phyloP scores from a whole-genome alignment of 2,888 invertebrate genomes.

The Lamellibrachia satsuma region DNA sequence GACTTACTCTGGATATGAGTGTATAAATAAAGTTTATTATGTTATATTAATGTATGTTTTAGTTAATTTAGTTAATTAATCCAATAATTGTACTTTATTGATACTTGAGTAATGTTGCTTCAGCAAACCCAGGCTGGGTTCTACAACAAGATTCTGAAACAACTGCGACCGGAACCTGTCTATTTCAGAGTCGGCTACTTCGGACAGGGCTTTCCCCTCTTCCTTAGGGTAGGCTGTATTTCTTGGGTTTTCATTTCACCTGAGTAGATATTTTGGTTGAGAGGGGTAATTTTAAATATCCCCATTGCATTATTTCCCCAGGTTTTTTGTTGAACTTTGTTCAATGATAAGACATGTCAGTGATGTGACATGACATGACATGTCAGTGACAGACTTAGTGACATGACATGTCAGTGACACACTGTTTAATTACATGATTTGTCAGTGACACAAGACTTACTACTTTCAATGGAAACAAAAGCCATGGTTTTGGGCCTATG shows the following conservation, averaged over 20 bases:
- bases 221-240: constrained; percentile 81
- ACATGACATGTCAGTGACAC: no score
- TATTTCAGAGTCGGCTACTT: constrained; percentile 96
- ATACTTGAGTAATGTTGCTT: constrained; percentile 32
- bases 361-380: neutral
- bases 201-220: constrained; percentile 91
- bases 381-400: no score
- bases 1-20: no score
- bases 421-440: no score
- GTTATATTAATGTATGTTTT: neutral
- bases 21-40: no score
- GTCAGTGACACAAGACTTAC: no score
- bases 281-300: neutral
- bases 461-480: no score
- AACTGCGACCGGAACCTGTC: constrained; percentile 89
- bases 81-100: neutral
- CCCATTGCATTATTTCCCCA: neutral
- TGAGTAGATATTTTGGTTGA: neutral
- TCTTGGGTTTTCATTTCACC: neutral
- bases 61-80: neutral
- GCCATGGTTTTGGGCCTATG: no score
- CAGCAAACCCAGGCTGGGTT: constrained; percentile 85
- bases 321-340: neutral
- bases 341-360: neutral
- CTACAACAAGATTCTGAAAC: constrained; percentile 87